Conservation (phyloP, 2,888 invertebrate genomes). For the Cylloceria caligata region DNA sequence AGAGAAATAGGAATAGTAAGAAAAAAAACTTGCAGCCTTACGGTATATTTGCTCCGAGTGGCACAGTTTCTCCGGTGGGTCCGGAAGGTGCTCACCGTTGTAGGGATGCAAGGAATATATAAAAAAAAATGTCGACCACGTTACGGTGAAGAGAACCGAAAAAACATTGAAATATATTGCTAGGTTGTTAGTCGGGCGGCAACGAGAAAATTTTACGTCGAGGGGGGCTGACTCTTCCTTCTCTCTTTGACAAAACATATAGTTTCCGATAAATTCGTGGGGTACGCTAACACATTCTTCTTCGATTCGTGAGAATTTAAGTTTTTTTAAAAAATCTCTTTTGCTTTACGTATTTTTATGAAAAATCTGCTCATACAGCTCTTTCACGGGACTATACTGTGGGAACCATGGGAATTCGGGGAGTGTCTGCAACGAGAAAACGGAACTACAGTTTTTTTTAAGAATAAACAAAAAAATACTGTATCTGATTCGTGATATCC, state of each 20-base stretch:
- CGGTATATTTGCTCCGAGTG: constrained; percentile 81
- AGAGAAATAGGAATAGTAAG: constrained; percentile 61
- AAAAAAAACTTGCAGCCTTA: constrained; percentile 75
- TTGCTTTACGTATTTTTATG: constrained; percentile 57
- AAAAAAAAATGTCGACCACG: constrained; percentile 67
- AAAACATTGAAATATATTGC: constrained; percentile 81
- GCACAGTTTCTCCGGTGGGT: constrained; percentile 81
- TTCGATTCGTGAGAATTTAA: constrained; percentile 75
- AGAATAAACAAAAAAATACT: too few species aligned
- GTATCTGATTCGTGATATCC: background rate
- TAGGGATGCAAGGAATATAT: constrained; percentile 71
- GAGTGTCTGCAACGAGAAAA: constrained; percentile 19
- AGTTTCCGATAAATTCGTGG: constrained; percentile 69
- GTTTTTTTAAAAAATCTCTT: constrained; percentile 64
- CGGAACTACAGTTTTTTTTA: background rate
- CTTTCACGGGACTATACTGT: constrained; percentile 50
- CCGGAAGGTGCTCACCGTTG: constrained; percentile 69
- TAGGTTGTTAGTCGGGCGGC: constrained; percentile 73
- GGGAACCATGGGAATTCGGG: constrained; percentile 59
- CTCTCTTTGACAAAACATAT: constrained; percentile 40
- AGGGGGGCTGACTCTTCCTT: constrained; percentile 58
- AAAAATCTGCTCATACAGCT: constrained; percentile 16
- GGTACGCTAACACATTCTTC: constrained; percentile 41
- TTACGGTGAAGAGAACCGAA: constrained; percentile 65
- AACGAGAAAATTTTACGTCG: constrained; percentile 38